Evolutionary conservation across 2,888 invertebrate genomes (phyloP).

Genomic region (Pristionchus mayeri): DNA sequence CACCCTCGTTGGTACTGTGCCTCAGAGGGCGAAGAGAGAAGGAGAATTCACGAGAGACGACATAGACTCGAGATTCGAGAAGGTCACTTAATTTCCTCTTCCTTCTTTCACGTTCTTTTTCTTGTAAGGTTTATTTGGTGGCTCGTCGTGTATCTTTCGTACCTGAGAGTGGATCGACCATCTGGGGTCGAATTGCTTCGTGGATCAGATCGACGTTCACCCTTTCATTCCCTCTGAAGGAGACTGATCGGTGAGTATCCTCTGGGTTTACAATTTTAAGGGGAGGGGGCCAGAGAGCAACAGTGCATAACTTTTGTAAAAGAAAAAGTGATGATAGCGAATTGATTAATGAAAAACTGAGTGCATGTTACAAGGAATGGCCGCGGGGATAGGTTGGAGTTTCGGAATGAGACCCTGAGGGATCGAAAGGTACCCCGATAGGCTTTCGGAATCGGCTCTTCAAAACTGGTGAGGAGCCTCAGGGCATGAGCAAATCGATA

Average conservation of each 20-base stretch:
- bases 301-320: too few relatives aligned
- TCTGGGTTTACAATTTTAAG: too few relatives aligned
- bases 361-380: too few relatives aligned
- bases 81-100: conserved; percentile 77
- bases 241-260: conserved; percentile 26
- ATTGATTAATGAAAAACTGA: too few relatives aligned
- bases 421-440: too few relatives aligned
- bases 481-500: too few relatives aligned
- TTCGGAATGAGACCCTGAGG: too few relatives aligned
- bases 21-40: conserved; percentile 79
- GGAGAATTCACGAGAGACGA: conserved; percentile 92
- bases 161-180: conserved; percentile 1
- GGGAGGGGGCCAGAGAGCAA: too few relatives aligned
- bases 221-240: conserved; percentile 30
- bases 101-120: neutral
- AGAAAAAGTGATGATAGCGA: too few relatives aligned
- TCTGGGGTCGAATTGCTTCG: neutral
- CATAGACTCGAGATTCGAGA: conserved; percentile 86
- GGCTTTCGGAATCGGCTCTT: too few relatives aligned
- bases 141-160: conserved; percentile 33
- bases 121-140: conserved; percentile 7
- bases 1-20: neutral
- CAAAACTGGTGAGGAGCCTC: too few relatives aligned
- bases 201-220: conserved; percentile 40
- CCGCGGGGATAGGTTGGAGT: too few relatives aligned